Evolutionary conservation across 2,797 vertebrate species (phyloP), one percentile per base, ranked within the genome.

Genomic region (Protosalanx chinensis): DNA sequence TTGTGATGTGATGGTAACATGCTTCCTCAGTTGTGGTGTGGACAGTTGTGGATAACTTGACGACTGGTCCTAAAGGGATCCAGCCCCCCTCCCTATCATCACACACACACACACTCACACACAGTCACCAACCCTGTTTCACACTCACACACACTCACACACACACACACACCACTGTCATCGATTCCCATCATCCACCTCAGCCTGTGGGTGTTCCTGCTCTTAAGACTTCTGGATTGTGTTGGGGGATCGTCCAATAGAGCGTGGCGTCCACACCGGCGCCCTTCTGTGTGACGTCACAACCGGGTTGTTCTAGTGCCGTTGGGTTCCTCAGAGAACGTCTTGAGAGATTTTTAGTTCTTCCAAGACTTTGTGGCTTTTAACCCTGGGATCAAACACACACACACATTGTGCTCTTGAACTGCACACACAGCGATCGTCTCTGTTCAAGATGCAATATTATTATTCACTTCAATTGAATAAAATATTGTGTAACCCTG

Each of bases 401-500:
- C n/a, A 46, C 37, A 63, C 29, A 46, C 8, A 46, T 20, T 5
- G 23, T 5, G 8, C n/a, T 33, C 8, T 49, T 56, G 6, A n/a
- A 12, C 23, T 13, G 12, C 51, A 15, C 64, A 23, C 64, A 33
- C 29, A n/a, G 18, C 27, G 30, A 41, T 49, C 10, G 7, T 46
- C 41, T 46, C 10, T 53, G 46, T 64, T 66, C 3, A 32, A 60
- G 68, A 27, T 88, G 84, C 95, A 97, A 96, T 97, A 97, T 97
- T 96, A 91, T 96, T 95, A 97, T 98, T 98, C 95, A 95, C 93
- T 87, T 56, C 66, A 58, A 88, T 93, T 95, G 96, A 96, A 98
- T 97, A 97, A 96, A 96, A 97, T 96, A 97, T 98, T 97, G 95
- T 80, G 77, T 95, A 93, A 94, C 89, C 93, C 93, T 92, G 89